Conservation (phyloP, 1,140 invertebrate species). For the Tribolium castaneum region DNA sequence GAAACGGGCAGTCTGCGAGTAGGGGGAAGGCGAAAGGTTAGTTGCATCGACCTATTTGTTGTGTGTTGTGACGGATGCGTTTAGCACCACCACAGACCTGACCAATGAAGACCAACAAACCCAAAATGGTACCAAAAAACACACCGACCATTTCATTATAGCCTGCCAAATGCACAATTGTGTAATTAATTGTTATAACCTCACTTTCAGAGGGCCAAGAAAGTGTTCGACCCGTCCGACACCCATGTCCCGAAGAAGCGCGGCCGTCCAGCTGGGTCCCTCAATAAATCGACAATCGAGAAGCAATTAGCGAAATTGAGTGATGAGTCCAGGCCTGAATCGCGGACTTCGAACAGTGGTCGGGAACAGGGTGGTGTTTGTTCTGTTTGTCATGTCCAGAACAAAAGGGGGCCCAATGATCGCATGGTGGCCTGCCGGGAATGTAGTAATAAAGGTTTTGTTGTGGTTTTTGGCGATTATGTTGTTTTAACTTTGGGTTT, state of each 20-base stretch:
- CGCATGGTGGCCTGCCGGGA: slow-evolving; percentile 80
- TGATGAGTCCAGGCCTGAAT: slow-evolving; percentile 60
- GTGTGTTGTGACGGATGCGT: neutral
- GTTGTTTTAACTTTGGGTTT: slow-evolving; percentile 22
- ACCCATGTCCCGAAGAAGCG: slow-evolving; percentile 76
- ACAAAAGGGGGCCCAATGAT: slow-evolving; percentile 71
- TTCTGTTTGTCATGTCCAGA: slow-evolving; percentile 69
- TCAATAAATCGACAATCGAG: slow-evolving; percentile 70
- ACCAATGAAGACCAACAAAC: slow-evolving; percentile 20
- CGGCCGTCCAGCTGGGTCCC: slow-evolving; percentile 70
- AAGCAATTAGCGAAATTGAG: slow-evolving; percentile 59
- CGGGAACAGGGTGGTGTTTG: slow-evolving; percentile 69
- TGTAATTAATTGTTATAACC: neutral
- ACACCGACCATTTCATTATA: too few relatives aligned
- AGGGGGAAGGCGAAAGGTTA: slow-evolving; percentile 60
- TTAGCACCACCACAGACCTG: neutral
- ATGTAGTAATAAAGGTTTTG: slow-evolving; percentile 80
- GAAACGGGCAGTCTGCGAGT: slow-evolving; percentile 54
- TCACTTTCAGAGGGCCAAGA: slow-evolving; percentile 69
- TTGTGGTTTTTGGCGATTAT: slow-evolving; percentile 30
- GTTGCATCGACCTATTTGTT: slow-evolving; percentile 19
- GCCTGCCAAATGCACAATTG: neutral
- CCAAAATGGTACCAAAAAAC: slow-evolving; percentile 31
- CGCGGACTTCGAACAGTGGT: slow-evolving; percentile 63
- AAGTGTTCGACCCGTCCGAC: slow-evolving; percentile 84